These are phyloP conservation scores for Mylabris phalerata DNA, from an alignment of 1,140 invertebrate genomes.

Conservation along the genomic window DNA sequence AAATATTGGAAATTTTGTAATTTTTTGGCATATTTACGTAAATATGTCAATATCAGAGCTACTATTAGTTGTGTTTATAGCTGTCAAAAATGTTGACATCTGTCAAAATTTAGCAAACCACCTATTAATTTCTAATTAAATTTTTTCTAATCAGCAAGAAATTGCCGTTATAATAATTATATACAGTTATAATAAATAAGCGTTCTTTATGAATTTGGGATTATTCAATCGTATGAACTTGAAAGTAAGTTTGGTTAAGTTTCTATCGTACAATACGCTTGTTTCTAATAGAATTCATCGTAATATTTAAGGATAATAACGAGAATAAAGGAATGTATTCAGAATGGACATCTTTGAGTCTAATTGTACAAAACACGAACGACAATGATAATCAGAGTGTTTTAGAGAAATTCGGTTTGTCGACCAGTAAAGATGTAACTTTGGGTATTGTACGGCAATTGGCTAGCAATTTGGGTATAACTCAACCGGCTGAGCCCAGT, in stretches of 20 bases:
- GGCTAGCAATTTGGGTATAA: constrained; percentile 66
- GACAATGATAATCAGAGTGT: constrained; percentile 64
- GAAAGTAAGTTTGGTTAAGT: constrained; percentile 47
- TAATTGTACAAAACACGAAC: constrained; percentile 53
- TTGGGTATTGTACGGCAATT: constrained; percentile 76
- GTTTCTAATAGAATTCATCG: constrained; percentile 23
- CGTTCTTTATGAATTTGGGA: constrained; percentile 64
- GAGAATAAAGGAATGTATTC: constrained; percentile 69
- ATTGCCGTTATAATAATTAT: no score
- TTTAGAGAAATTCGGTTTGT: constrained; percentile 74
- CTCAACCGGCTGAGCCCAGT: constrained; percentile 69
- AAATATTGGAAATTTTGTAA: no score
- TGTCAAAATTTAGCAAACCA: no score
- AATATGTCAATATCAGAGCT: no score
- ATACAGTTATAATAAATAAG: not conserved
- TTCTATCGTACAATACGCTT: constrained; percentile 4
- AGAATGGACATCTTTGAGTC: constrained; percentile 74
- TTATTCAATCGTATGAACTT: constrained; percentile 66
- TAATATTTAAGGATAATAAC: constrained; percentile 36
- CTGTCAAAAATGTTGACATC: no score
- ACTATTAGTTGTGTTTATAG: no score
- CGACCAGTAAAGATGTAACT: constrained; percentile 74
- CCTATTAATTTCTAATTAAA: no score
- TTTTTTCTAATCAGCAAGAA: no score
- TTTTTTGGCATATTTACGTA: no score